A percentile compares a stretch with the other conserved stretches of the same genome.
phyloP scores from a whole-genome alignment of 2,113 vertebrate genomes.

The Gavialis gangeticus region DNA sequence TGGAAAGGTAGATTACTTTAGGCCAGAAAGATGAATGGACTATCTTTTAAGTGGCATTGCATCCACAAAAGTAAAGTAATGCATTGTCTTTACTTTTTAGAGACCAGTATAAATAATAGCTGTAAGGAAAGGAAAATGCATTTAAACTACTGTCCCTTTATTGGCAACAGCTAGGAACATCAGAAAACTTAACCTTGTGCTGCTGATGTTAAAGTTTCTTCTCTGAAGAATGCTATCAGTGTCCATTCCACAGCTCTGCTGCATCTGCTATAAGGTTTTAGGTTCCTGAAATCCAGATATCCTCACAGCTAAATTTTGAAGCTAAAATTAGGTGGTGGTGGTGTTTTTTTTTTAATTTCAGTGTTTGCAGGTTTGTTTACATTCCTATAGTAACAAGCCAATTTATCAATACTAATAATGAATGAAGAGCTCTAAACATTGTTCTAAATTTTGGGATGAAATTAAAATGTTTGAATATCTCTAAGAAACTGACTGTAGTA shows the following conservation, averaged over 20 bases:
- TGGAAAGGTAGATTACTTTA: conserved; percentile 33
- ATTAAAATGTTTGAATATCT: background rate
- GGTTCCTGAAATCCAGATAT: background rate
- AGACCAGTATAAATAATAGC: background rate
- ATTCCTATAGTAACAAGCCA: rapidly evolving
- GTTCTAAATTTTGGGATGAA: background rate
- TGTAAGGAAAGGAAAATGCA: rapidly evolving
- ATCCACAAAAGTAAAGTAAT: background rate
- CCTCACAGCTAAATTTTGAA: no score
- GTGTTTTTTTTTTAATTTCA: background rate
- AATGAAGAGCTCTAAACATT: background rate
- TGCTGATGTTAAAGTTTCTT: background rate
- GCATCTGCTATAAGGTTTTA: background rate
- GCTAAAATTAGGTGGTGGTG: no score
- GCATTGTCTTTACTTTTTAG: background rate
- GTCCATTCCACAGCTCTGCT: background rate
- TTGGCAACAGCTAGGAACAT: background rate
- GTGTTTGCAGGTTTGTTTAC: rapidly evolving
- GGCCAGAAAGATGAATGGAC: background rate
- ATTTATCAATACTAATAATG: background rate
- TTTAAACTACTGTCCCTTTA: background rate
- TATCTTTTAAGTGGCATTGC: background rate
- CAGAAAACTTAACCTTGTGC: rapidly evolving
- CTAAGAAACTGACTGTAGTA: background rate
- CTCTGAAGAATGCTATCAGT: background rate